A percentile compares a stretch with the other conserved stretches of the same genome.
Evolutionary conservation across 2,888 invertebrate species (phyloP).

Genomic region (Cryptus armator): DNA sequence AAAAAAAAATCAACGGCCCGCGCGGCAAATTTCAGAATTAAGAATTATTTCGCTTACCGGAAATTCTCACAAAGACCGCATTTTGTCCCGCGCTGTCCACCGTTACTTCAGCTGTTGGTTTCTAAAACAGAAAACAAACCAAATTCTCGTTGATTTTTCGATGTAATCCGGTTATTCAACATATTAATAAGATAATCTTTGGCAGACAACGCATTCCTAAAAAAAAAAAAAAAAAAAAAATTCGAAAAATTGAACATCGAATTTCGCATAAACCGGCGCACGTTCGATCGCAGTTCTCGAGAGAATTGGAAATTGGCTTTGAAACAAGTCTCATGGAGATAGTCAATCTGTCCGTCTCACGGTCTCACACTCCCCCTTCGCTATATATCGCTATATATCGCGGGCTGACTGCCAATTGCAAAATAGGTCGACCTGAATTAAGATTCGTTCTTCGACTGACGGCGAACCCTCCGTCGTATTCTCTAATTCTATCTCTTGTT

Average conservation of each 20-base stretch:
- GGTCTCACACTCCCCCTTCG: conserved; percentile 37
- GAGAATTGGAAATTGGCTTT: conserved; percentile 22
- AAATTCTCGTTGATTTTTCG: not conserved
- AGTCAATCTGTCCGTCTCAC: conserved; percentile 11
- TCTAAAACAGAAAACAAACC: conserved; percentile 78
- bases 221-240: too few relatives aligned
- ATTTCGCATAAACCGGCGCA: not conserved
- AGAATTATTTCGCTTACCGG: conserved; percentile 78
- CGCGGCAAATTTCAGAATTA: too few relatives aligned
- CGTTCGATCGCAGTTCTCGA: not conserved
- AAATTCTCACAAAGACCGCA: conserved; percentile 80
- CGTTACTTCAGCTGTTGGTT: conserved; percentile 77
- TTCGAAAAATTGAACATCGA: too few relatives aligned
- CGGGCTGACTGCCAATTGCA: conserved; percentile 77
- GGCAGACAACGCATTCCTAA: too few relatives aligned
- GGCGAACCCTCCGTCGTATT: conserved; percentile 42
- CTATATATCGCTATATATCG: conserved; percentile 61
- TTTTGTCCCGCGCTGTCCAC: conserved; percentile 79
- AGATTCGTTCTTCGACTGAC: conserved; percentile 65
- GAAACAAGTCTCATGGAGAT: not conserved
- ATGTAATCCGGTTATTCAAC: too few relatives aligned
- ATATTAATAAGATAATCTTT: too few relatives aligned
- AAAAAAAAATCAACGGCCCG: too few relatives aligned
- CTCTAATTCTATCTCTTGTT: conserved; percentile 9
- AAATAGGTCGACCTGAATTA: conserved; percentile 76